Conservation (phyloP, 2,113 vertebrate species). For the Myxocyprinus asiaticus region DNA sequence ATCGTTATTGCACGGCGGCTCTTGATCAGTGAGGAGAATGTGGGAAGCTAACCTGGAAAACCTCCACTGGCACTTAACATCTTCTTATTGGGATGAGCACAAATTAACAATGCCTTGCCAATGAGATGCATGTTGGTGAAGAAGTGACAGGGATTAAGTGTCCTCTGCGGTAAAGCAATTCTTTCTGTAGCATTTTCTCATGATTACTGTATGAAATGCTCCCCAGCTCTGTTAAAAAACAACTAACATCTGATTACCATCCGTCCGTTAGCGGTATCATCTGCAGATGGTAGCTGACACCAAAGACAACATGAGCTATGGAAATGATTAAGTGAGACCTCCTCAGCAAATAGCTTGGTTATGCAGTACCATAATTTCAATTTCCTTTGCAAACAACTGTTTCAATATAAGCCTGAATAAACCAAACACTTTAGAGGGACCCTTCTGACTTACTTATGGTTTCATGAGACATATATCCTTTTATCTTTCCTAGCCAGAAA, state of each 20-base stretch:
- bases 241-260: conserved; percentile 45
- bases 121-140: conserved; percentile 29
- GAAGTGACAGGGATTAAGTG: conserved; percentile 39
- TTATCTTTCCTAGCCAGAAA: conserved; percentile 19
- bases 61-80: conserved; percentile 39
- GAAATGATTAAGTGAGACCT: conserved; percentile 28
- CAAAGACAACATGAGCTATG: conserved; percentile 34
- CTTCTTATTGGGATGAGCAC: conserved; percentile 46
- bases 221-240: conserved; percentile 30
- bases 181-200: conserved; percentile 17
- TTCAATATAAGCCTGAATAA: conserved; percentile 32
- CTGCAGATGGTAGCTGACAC: conserved; percentile 37
- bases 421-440: background rate
- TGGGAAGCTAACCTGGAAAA: conserved; percentile 48
- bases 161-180: conserved; percentile 12
- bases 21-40: conserved; percentile 68
- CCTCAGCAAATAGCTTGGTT: conserved; percentile 29
- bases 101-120: background rate
- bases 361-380: conserved; percentile 25
- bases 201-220: conserved; percentile 28
- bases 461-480: conserved; percentile 24
- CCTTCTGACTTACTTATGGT: conserved; percentile 24
- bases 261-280: conserved; percentile 17
- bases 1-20: conserved; percentile 71
- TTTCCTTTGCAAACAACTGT: conserved; percentile 31